phyloP scores from a whole-genome alignment of 2,797 vertebrate species.

The Psittacula echo region DNA sequence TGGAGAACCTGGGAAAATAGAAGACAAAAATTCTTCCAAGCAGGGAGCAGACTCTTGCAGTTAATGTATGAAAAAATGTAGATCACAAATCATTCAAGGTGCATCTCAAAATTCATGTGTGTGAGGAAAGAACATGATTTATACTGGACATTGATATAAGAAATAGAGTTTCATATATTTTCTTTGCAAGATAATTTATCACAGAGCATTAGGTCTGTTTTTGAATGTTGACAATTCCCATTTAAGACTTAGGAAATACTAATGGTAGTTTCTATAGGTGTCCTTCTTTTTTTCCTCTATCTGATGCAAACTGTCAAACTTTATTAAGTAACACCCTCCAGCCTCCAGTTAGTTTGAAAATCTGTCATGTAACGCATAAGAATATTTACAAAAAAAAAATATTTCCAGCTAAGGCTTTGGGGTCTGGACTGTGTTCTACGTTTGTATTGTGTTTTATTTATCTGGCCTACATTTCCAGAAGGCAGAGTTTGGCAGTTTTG shows the following conservation, averaged over 20 bases:
- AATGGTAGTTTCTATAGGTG: not conserved
- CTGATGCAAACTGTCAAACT: constrained; percentile 16
- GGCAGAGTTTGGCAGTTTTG: not conserved
- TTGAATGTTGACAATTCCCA: not conserved
- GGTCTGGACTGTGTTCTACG: not conserved
- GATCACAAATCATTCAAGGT: not conserved
- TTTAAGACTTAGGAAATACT: not conserved
- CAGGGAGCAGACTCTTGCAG: not conserved
- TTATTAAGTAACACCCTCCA: not conserved
- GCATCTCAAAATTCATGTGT: not conserved
- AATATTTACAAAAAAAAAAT: not conserved
- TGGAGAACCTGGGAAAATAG: not conserved
- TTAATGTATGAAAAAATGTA: not conserved
- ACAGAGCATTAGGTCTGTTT: not conserved
- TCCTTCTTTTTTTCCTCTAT: constrained; percentile 13
- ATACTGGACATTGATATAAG: not conserved
- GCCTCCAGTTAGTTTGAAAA: not conserved
- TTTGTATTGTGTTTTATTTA: not conserved
- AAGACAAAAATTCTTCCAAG: not conserved
- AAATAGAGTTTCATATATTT: not conserved
- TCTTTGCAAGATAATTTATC: not conserved
- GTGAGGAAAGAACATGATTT: not conserved
- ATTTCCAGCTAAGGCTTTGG: not conserved
- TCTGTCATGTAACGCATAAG: not conserved
- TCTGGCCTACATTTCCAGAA: not conserved